These are phyloP conservation scores for Leistus spinibarbis DNA, from an alignment of 2,888 invertebrate species.

Conservation along the genomic window DNA sequence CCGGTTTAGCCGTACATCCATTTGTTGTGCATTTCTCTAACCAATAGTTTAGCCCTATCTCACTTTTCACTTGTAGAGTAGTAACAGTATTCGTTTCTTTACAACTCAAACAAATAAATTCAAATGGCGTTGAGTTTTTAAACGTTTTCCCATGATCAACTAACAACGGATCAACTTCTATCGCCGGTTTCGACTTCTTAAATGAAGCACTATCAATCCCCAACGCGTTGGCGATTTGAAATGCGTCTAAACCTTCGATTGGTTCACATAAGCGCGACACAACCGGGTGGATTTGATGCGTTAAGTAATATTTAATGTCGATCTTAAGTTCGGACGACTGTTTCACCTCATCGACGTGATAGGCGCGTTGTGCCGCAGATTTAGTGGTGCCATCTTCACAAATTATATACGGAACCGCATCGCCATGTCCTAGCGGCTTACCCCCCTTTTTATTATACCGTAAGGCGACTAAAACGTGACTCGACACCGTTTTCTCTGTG, in stretches of 20 bases:
- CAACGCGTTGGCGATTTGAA: conserved; percentile 86
- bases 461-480: conserved; percentile 92
- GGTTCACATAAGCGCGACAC: conserved; percentile 94
- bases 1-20: conserved; percentile 70
- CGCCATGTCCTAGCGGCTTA: conserved; percentile 87
- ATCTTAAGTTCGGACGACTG: conserved; percentile 68
- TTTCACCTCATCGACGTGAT: conserved; percentile 90
- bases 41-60: conserved; percentile 55
- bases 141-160: conserved; percentile 44
- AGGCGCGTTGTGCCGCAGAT: conserved; percentile 84
- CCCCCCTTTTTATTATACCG: conserved; percentile 84
- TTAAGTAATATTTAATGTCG: conserved; percentile 90
- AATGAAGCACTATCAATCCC: conserved; percentile 69
- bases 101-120: conserved; percentile 62
- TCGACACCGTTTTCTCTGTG: conserved; percentile 77
- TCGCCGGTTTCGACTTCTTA: conserved; percentile 57
- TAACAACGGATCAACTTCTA: conserved; percentile 52
- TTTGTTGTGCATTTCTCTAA: conserved; percentile 75
- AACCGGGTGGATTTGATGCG: conserved; percentile 96
- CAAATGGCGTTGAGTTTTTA: conserved; percentile 50
- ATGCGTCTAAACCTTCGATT: conserved; percentile 91
- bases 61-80: conserved; percentile 45
- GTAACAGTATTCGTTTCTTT: conserved; percentile 55
- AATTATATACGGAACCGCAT: conserved; percentile 94
- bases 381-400: conserved; percentile 86